phyloP scores from a whole-genome alignment of 2,888 invertebrate species.

The Trichacis sp. region DNA sequence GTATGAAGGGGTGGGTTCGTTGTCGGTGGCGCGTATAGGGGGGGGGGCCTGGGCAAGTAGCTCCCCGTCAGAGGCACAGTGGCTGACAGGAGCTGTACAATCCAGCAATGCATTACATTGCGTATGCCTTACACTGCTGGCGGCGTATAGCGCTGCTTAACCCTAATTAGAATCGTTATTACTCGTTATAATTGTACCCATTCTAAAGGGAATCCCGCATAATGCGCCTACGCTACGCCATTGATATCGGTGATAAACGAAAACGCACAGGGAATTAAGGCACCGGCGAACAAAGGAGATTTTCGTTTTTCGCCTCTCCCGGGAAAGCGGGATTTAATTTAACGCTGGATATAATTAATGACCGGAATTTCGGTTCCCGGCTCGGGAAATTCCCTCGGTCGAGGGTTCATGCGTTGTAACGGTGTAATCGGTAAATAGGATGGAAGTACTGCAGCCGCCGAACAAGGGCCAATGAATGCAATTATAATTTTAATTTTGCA shows the following conservation, averaged over 20 bases:
- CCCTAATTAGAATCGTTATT: slow-evolving; percentile 60
- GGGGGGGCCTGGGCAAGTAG: slow-evolving; percentile 65
- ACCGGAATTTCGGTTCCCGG: slow-evolving; percentile 23
- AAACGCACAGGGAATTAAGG: too few relatives aligned
- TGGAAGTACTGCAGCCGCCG: slow-evolving; percentile 50
- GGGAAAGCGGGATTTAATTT: not conserved
- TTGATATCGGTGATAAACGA: slow-evolving; percentile 14
- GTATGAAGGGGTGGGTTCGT: slow-evolving; percentile 41
- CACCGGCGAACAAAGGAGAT: too few relatives aligned
- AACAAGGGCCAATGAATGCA: slow-evolving; percentile 63
- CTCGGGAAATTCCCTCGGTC: slow-evolving; percentile 38
- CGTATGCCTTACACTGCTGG: slow-evolving; percentile 59
- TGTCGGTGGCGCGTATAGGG: slow-evolving; percentile 46
- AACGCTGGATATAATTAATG: slow-evolving; percentile 28
- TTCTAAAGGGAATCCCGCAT: slow-evolving; percentile 36
- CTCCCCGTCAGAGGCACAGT: slow-evolving; percentile 66
- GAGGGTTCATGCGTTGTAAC: too few relatives aligned
- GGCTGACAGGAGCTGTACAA: slow-evolving; percentile 45
- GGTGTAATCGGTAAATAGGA: slow-evolving; percentile 22
- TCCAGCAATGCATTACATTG: slow-evolving; percentile 40
- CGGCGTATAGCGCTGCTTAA: slow-evolving; percentile 50
- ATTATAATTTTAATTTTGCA: slow-evolving; percentile 70
- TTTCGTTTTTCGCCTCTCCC: too few relatives aligned
- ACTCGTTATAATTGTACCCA: slow-evolving; percentile 42
- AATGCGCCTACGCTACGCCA: slow-evolving; percentile 31